A percentile compares a stretch with the other conserved stretches of the same genome.
These are phyloP conservation scores for Caenorhabditis wallacei DNA, from an alignment of 2,888 invertebrate genomes.

Conservation along the genomic window DNA sequence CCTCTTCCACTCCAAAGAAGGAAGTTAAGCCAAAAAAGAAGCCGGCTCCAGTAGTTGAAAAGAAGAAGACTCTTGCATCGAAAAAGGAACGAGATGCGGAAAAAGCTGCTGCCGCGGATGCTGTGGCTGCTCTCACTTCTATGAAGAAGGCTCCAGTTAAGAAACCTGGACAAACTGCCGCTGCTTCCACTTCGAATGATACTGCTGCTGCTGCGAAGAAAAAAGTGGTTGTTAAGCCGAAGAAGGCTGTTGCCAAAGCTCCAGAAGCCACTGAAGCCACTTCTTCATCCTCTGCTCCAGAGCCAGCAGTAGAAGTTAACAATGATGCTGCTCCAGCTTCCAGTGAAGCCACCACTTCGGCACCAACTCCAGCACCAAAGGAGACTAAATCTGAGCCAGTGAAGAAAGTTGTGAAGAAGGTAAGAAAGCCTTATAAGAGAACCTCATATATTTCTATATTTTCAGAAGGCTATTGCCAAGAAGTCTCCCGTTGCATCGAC, in stretches of 20 bases:
- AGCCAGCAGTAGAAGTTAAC: neutral
- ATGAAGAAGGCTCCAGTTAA: slow-evolving; percentile 28
- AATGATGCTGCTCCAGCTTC: neutral
- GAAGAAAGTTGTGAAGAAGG: slow-evolving; percentile 53
- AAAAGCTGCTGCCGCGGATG: slow-evolving; percentile 16
- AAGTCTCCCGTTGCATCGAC: slow-evolving; percentile 4
- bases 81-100: slow-evolving; percentile 46
- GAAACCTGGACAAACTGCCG: neutral
- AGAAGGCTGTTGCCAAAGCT: neutral
- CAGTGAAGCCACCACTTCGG: slow-evolving; percentile 1
- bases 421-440: neutral
- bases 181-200: neutral
- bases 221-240: neutral
- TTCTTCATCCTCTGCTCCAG: slow-evolving; percentile 19
- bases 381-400: slow-evolving; percentile 14
- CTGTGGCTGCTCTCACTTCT: slow-evolving; percentile 20
- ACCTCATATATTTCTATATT: no score
- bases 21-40: slow-evolving; percentile 34
- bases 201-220: neutral
- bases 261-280: slow-evolving; percentile 16
- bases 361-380: neutral
- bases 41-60: neutral
- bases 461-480: neutral
- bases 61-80: slow-evolving; percentile 29
- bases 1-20: slow-evolving; percentile 14